Percentiles rank a stretch among this genome's conserved stretches.
Evolutionary conservation across 2,888 invertebrate species (phyloP).

Genomic region (Ochropacha duplaris): DNA sequence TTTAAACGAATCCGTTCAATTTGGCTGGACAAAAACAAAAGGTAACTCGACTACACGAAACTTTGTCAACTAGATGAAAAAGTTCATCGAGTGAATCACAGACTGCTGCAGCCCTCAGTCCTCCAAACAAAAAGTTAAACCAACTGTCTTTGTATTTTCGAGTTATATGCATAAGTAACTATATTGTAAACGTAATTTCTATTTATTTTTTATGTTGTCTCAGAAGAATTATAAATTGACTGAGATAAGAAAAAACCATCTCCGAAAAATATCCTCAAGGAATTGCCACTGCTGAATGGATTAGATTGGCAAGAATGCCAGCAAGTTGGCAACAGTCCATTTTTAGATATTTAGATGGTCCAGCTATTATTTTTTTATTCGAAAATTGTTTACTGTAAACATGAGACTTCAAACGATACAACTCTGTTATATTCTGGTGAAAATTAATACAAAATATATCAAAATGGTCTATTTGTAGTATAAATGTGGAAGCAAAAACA

Average conservation of each 20-base stretch:
- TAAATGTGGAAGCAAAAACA: conserved; percentile 27
- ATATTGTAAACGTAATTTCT: neutral
- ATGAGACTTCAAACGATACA: too few species aligned
- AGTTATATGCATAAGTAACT: neutral
- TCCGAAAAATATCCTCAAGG: too few species aligned
- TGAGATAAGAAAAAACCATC: too few species aligned
- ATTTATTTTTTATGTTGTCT: conserved; percentile 1
- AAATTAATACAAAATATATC: too few species aligned
- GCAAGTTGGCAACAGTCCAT: too few species aligned
- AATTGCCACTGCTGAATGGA: too few species aligned
- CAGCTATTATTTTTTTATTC: too few species aligned
- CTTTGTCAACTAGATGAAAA: conserved; percentile 11
- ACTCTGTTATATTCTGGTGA: too few species aligned
- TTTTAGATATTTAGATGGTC: too few species aligned
- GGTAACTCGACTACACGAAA: conserved; percentile 4
- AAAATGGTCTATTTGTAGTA: neutral
- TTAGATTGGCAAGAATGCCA: too few species aligned
- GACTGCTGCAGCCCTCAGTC: neutral
- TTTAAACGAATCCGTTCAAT: neutral
- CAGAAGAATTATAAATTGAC: neutral
- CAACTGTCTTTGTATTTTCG: conserved; percentile 1
- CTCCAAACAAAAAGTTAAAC: neutral
- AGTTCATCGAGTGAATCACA: neutral
- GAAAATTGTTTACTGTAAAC: too few species aligned
- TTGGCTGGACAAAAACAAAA: conserved; percentile 3